Evolutionary conservation across 2,888 invertebrate species (phyloP).

Genomic region (Cremastinae sp.): DNA sequence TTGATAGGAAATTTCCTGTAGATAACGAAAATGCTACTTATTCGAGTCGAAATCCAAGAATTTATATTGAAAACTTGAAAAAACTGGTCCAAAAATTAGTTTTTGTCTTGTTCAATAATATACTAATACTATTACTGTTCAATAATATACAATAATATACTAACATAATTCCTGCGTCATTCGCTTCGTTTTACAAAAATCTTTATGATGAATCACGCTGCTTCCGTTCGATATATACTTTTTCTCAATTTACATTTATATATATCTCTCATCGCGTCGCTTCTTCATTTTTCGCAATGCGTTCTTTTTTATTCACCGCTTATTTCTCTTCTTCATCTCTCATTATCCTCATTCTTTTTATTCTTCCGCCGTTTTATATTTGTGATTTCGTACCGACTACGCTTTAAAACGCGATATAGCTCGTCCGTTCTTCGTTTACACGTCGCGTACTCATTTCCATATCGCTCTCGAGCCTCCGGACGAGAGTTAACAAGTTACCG

Average conservation of each 20-base stretch:
- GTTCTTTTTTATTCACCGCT: background rate
- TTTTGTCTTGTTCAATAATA: too few species aligned
- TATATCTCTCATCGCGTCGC: too few species aligned
- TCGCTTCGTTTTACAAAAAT: too few species aligned
- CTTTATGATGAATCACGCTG: too few species aligned
- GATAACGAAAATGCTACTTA: too few species aligned
- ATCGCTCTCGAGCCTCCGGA: conserved; percentile 45
- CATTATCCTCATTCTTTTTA: background rate
- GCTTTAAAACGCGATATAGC: conserved; percentile 4
- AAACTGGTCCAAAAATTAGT: too few species aligned
- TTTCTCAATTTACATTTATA: conserved; percentile 27
- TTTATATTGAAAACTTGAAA: too few species aligned
- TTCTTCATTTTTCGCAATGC: background rate
- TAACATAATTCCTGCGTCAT: too few species aligned
- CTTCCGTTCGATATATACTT: conserved; percentile 38
- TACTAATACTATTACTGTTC: too few species aligned
- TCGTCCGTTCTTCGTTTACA: conserved; percentile 28
- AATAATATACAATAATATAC: too few species aligned
- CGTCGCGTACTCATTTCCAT: conserved; percentile 53
- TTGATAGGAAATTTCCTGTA: too few species aligned
- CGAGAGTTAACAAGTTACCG: conserved; percentile 57
- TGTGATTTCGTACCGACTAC: conserved; percentile 22
- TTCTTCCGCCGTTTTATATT: conserved; percentile 29
- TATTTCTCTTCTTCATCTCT: background rate
- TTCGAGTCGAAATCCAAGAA: too few species aligned